Evolutionary conservation across 35 echinoderm and acorn worm species (phyloP).

Genomic region (Anneissia japonica): DNA sequence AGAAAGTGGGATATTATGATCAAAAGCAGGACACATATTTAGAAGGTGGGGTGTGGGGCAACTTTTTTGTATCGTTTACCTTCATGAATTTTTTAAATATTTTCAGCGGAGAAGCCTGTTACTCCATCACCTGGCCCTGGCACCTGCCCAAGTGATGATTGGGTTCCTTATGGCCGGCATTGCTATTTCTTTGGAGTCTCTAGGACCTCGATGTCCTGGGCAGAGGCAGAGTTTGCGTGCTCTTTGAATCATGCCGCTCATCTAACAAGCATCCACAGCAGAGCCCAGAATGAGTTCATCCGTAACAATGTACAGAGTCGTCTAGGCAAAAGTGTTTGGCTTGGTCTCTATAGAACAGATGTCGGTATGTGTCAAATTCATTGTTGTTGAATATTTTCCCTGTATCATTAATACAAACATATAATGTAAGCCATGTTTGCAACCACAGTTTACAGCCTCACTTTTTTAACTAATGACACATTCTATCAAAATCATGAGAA

Average conservation of each 20-base stretch:
- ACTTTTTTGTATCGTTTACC: too few species aligned
- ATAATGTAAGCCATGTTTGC: too few species aligned
- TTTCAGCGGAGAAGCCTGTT: slow-evolving; percentile 37
- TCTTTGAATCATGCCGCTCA: slow-evolving; percentile 1
- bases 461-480: too few species aligned
- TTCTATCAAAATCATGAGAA: too few species aligned
- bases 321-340: slow-evolving; percentile 24
- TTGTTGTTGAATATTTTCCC: too few species aligned
- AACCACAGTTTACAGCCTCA: too few species aligned
- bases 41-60: too few species aligned
- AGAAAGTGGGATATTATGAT: too few species aligned
- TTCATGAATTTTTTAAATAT: too few species aligned
- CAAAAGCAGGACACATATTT: too few species aligned
- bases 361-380: slow-evolving; percentile 20
- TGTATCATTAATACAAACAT: too few species aligned
- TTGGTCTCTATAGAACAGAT: slow-evolving; percentile 22
- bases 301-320: not conserved
- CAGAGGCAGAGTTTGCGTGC: slow-evolving; percentile 27
- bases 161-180: slow-evolving; percentile 9
- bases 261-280: slow-evolving; percentile 38
- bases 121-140: slow-evolving; percentile 12
- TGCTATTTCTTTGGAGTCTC: slow-evolving; percentile 25
- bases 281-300: slow-evolving; percentile 43
- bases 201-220: slow-evolving; percentile 12
- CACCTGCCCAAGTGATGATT: slow-evolving; percentile 8